A percentile compares a stretch with the other conserved stretches of the same genome.
These are phyloP conservation scores for Spea bombifrons DNA, from an alignment of 2,113 vertebrate genomes.

Conservation along the genomic window DNA sequence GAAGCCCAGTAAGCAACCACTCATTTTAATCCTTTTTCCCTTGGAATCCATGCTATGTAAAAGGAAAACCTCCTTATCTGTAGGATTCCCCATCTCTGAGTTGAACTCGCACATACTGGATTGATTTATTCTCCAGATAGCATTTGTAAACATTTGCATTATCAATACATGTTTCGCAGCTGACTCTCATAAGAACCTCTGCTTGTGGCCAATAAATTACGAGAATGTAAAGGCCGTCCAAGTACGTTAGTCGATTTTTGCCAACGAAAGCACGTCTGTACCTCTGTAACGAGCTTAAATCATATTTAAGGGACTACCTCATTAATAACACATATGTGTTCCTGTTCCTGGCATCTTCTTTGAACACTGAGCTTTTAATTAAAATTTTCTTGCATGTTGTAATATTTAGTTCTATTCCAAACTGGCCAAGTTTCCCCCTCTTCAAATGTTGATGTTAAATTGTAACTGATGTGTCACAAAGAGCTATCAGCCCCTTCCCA, in stretches of 20 bases:
- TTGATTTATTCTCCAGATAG: background rate
- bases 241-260: background rate
- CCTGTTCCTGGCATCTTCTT: background rate
- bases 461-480: too few relatives aligned
- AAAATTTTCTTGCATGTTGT: background rate
- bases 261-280: background rate
- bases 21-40: too few relatives aligned
- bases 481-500: too few relatives aligned
- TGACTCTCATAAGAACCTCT: background rate
- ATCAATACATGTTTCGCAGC: background rate
- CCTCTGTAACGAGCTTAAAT: background rate
- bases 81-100: too few relatives aligned
- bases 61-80: too few relatives aligned
- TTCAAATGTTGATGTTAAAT: background rate
- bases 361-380: background rate
- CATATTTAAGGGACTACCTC: background rate
- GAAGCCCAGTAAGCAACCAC: too few relatives aligned
- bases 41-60: too few relatives aligned
- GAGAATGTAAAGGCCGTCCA: background rate
- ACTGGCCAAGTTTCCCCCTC: background rate
- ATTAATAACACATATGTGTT: background rate
- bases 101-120: too few relatives aligned
- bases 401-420: background rate
- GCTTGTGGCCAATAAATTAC: background rate
- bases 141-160: background rate